A percentile compares a stretch with the other conserved stretches of the same genome.
phyloP scores from a whole-genome alignment of 35 echinoderm and acorn worm genomes.

The Apostichopus japonicus region DNA sequence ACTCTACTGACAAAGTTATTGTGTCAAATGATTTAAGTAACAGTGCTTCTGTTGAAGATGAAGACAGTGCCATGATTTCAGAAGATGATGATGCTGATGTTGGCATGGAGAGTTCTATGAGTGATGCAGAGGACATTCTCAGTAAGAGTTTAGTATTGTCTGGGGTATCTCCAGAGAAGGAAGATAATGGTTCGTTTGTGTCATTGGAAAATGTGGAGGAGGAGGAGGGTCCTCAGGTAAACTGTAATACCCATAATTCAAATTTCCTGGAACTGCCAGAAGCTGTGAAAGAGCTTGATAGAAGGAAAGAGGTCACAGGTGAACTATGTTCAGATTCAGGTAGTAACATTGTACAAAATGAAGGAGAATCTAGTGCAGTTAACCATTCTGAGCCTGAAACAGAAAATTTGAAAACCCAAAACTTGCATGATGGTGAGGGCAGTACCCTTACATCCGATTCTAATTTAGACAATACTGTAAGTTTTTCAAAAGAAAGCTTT shows the following conservation, averaged over 20 bases:
- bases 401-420: background rate
- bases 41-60: background rate
- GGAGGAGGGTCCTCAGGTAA: background rate
- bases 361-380: conserved; percentile 19
- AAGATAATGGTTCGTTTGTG: background rate
- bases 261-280: conserved; percentile 23
- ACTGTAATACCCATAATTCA: conserved; percentile 53
- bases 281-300: conserved; percentile 16
- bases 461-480: background rate
- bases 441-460: background rate
- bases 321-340: background rate
- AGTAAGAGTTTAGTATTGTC: conserved; percentile 42
- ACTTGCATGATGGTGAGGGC: background rate
- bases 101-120: conserved; percentile 30
- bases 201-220: background rate
- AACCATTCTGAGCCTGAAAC: conserved; percentile 33
- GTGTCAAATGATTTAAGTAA: background rate
- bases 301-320: conserved; percentile 41
- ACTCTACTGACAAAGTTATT: background rate
- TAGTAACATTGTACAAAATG: background rate
- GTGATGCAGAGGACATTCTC: conserved; percentile 52
- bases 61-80: background rate
- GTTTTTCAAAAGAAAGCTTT: background rate
- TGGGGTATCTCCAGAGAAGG: conserved; percentile 48
- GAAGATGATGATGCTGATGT: background rate